Base-by-base conservation (phyloP, 2,888 invertebrate genomes). In the Coecobrya sp. region DNA sequence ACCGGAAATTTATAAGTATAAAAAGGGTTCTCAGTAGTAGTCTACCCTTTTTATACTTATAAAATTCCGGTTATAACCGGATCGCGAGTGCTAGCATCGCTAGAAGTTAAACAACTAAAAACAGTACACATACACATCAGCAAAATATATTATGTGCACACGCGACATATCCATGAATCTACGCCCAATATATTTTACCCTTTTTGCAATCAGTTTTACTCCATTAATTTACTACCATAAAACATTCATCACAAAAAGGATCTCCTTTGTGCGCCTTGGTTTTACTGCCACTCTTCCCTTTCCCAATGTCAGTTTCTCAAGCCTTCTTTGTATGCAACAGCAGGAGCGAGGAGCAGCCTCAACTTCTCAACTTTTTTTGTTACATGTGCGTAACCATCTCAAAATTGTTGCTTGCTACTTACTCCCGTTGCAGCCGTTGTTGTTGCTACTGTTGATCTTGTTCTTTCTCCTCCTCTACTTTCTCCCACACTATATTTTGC, bases 171-270 rank as follows among this genome's bases (percentile, higher is more conserved):
- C 30, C 55, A 82, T 82, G 42, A 42, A 65, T 62, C 84, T 52
- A 42, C 70, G 36, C 70, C 70, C 70, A 36, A 70, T 70, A 36
- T 70, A 70, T 70, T 70, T 70, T 42, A n/a, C 70, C 70, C 36
- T 70, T 70, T 70, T 70, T 4, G 84, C 73, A 90, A 90, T 85
- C 90, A 85, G 85, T 86, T 81, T 52, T 86, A 68, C 62, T 55
- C 81, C 86, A 91, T 91, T 91, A 86, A 91, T 81, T 91, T 70
- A 81, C 52, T 30, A 59, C 86, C 45, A 91, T 86, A 86, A 91
- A 91, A 90, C 81, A 68, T 81, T 81, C 89, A 79, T 79, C 62
- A 62, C 76, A 55, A 86, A 52, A 55, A 55, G 27, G 16, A 0
- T 52, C 86, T 59, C 25, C 0, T 73, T 55, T 76, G 68, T 70